Conservation (phyloP, 2,888 invertebrate species). For the Folsomia manolachei region DNA sequence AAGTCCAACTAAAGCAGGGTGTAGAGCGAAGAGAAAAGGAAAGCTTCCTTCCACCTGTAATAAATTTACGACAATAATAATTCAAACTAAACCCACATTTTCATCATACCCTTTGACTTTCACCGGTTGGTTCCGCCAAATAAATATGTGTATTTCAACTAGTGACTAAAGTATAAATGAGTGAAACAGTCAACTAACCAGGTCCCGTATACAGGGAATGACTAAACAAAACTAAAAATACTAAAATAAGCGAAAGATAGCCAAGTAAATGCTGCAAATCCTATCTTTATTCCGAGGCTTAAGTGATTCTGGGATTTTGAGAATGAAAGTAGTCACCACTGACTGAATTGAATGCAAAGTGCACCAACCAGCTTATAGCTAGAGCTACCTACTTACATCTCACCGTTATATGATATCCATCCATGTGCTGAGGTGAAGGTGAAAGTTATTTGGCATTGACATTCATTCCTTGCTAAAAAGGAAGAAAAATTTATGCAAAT, state of each 20-base stretch:
- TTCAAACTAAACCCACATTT: not conserved
- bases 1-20: not conserved
- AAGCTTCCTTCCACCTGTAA: not conserved
- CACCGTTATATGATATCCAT: not conserved
- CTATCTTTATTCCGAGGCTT: not conserved
- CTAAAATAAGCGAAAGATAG: not conserved
- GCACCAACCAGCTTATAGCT: too few species aligned
- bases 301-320: not conserved
- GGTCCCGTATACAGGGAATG: not conserved
- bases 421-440: not conserved
- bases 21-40: too few species aligned
- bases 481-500: too few species aligned
- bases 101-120: not conserved
- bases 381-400: too few species aligned
- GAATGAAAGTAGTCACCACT: not conserved
- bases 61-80: not conserved
- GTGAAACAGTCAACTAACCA: too few species aligned
- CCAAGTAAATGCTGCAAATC: not conserved
- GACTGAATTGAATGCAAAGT: not conserved
- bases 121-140: too few species aligned
- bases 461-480: too few species aligned
- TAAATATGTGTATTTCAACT: too few species aligned
- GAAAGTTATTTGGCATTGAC: not conserved
- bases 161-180: too few species aligned
- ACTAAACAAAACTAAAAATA: not conserved